Evolutionary conservation across 2,888 invertebrate genomes (phyloP).

Genomic region (Eupsilia transversa): DNA sequence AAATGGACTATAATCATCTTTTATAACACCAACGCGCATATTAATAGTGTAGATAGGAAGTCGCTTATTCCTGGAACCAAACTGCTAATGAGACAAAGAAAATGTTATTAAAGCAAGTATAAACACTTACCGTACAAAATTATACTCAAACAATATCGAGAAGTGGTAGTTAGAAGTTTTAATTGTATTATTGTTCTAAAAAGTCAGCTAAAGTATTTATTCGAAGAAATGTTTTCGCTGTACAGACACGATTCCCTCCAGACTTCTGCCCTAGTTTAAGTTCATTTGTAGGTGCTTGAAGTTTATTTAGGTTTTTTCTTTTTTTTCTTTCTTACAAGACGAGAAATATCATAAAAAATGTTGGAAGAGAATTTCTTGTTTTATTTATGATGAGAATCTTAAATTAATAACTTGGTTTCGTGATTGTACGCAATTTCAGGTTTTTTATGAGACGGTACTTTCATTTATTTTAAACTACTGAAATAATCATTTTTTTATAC

Average conservation of each 20-base stretch:
- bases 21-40: neutral
- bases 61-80: neutral
- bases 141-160: constrained; percentile 15
- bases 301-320: constrained; percentile 35
- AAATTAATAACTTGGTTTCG: constrained; percentile 19
- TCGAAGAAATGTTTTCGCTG: constrained; percentile 41
- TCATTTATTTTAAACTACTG: neutral
- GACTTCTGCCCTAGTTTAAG: constrained; percentile 43
- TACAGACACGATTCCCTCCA: constrained; percentile 32
- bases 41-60: neutral
- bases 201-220: constrained; percentile 41
- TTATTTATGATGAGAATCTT: constrained; percentile 1
- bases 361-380: constrained; percentile 2
- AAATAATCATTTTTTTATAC: neutral
- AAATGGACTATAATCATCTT: too few species aligned
- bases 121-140: constrained; percentile 7
- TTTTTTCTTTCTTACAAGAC: constrained; percentile 12
- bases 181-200: constrained; percentile 47
- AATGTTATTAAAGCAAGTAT: neutral
- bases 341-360: constrained; percentile 13
- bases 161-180: constrained; percentile 35
- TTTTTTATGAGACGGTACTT: neutral
- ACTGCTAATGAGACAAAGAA: neutral
- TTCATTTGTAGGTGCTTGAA: constrained; percentile 41
- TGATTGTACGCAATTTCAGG: neutral